Evolutionary conservation across 2,888 invertebrate genomes (phyloP).

Genomic region (Plebejus argus): DNA sequence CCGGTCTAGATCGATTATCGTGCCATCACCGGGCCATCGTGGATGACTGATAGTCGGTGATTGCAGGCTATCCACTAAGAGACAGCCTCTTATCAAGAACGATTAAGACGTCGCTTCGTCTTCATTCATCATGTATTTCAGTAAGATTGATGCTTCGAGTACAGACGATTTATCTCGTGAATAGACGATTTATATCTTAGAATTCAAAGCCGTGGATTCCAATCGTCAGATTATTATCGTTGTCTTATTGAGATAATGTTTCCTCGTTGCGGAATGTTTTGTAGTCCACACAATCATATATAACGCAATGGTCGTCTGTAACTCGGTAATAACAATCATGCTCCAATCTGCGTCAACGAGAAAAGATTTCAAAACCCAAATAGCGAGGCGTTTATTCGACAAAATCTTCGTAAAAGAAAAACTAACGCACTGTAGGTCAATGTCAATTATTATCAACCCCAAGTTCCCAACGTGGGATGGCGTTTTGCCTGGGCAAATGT

Average conservation of each 20-base stretch:
- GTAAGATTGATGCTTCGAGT: constrained; percentile 1
- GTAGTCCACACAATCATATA: constrained; percentile 26
- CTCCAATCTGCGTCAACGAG: constrained; percentile 4
- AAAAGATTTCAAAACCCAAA: not conserved
- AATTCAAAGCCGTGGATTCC: constrained; percentile 6
- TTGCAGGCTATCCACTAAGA: constrained; percentile 4
- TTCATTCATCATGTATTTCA: not conserved
- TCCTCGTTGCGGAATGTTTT: constrained; percentile 30
- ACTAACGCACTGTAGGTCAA: not conserved
- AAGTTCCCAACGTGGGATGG: too few species aligned
- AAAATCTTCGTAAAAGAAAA: not conserved
- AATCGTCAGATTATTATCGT: constrained; percentile 29
- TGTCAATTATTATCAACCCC: not conserved
- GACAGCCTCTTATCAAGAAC: constrained; percentile 5
- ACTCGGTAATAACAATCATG: not conserved
- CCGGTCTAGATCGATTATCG: not conserved
- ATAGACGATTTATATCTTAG: too few species aligned
- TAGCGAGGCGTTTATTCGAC: not conserved
- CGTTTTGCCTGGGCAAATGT: too few species aligned
- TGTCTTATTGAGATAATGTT: constrained; percentile 22
- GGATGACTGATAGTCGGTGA: not conserved
- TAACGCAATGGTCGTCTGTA: constrained; percentile 23
- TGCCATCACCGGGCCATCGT: not conserved
- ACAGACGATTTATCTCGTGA: not conserved
- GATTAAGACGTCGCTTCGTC: constrained; percentile 14